Evolutionary conservation across 2,113 vertebrate species (phyloP).

Genomic region (Centropus bengalensis): DNA sequence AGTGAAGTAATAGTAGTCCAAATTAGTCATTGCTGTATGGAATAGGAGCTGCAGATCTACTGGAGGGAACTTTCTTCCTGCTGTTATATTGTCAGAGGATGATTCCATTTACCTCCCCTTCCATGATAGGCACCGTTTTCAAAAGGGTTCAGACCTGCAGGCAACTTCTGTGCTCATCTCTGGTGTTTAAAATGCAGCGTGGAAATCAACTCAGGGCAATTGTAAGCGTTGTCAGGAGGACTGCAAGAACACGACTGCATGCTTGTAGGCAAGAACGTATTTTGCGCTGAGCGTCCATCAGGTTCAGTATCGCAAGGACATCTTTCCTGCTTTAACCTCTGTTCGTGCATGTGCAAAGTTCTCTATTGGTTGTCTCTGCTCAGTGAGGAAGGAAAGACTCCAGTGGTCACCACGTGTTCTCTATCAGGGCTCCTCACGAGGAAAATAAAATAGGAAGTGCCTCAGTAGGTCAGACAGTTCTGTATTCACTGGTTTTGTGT

Average conservation of each 20-base stretch:
- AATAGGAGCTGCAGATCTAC: neutral
- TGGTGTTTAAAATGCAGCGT: neutral
- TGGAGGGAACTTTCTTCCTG: slow-evolving; percentile 30
- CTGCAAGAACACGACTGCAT: neutral
- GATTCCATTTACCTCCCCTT: neutral
- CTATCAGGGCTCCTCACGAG: too few relatives aligned
- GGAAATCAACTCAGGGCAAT: slow-evolving; percentile 17
- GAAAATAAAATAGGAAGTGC: neutral
- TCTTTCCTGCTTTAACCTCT: neutral
- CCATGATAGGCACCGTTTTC: slow-evolving; percentile 2
- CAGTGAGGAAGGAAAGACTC: neutral
- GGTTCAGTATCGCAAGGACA: accelerated
- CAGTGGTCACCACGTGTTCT: neutral
- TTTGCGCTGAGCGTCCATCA: neutral
- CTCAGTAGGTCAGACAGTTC: neutral
- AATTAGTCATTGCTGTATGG: slow-evolving; percentile 33
- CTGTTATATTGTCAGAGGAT: neutral
- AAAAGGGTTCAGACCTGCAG: slow-evolving; percentile 4
- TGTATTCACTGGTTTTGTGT: accelerated
- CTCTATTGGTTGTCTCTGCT: neutral
- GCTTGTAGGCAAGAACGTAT: neutral
- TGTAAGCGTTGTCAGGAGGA: neutral
- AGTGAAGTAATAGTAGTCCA: neutral
- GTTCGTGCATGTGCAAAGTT: neutral
- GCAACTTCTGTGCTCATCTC: neutral